Conservation (phyloP, 2,888 invertebrate genomes). For the Abscondita cerata region DNA sequence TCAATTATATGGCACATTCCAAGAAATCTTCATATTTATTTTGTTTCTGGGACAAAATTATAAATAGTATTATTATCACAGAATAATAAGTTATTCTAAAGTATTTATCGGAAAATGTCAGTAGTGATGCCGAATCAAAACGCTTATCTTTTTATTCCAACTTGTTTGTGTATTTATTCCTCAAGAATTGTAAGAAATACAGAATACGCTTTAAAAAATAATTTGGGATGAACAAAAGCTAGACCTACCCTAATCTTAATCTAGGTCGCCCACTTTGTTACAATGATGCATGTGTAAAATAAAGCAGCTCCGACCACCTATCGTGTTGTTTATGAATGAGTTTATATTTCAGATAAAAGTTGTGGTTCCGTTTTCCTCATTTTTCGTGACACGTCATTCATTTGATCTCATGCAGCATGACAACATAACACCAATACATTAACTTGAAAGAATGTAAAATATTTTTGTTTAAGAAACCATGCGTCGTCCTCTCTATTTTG, state of each 20-base stretch:
- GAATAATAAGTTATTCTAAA: too few species aligned
- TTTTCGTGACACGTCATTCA: slow-evolving; percentile 37
- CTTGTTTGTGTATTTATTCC: too few species aligned
- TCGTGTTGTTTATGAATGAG: slow-evolving; percentile 44
- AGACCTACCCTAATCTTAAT: slow-evolving; percentile 45
- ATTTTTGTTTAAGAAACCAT: too few species aligned
- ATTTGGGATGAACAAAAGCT: slow-evolving; percentile 41
- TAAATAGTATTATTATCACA: too few species aligned
- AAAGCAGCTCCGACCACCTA: slow-evolving; percentile 44
- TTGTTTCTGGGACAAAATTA: too few species aligned
- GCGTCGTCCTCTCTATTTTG: too few species aligned
- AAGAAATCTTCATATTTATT: too few species aligned
- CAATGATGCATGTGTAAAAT: slow-evolving; percentile 42
- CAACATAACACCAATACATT: not conserved
- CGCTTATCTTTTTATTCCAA: too few species aligned
- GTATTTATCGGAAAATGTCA: too few species aligned
- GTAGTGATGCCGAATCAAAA: too few species aligned
- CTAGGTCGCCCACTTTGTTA: slow-evolving; percentile 42
- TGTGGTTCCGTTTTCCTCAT: slow-evolving; percentile 34
- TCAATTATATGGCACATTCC: too few species aligned
- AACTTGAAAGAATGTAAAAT: too few species aligned
- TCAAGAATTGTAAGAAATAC: slow-evolving; percentile 9
- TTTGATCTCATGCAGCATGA: slow-evolving; percentile 16
- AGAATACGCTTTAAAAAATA: slow-evolving; percentile 40
- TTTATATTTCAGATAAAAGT: slow-evolving; percentile 43